Evolutionary conservation across 2,888 invertebrate genomes (phyloP).

Genomic region (Cryptocheilus praepositus): DNA sequence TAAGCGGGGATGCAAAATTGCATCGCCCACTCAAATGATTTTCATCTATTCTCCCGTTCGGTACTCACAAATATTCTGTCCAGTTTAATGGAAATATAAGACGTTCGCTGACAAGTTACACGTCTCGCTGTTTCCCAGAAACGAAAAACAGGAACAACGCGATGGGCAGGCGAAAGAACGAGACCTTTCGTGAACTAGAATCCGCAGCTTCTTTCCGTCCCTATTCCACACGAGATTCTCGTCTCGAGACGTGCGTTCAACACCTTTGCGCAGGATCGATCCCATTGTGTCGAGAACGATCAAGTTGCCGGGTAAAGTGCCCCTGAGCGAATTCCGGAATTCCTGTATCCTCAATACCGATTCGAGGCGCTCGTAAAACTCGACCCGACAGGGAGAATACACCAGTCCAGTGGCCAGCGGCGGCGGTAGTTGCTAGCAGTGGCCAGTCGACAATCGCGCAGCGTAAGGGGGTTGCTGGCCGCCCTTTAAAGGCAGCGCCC

Average conservation of each 20-base stretch:
- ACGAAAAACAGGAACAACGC: too few relatives aligned
- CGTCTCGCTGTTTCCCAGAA: too few relatives aligned
- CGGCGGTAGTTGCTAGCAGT: not conserved
- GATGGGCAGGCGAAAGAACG: too few relatives aligned
- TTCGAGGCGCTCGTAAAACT: constrained; percentile 10
- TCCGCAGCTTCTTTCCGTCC: too few relatives aligned
- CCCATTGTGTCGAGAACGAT: constrained; percentile 10
- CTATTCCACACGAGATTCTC: not conserved
- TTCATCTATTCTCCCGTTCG: too few relatives aligned
- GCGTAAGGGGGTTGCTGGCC: constrained; percentile 11
- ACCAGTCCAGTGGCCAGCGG: not conserved
- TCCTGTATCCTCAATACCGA: constrained; percentile 9
- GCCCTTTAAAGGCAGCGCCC: constrained; percentile 36
- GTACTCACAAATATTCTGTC: too few relatives aligned
- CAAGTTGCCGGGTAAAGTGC: constrained; percentile 4
- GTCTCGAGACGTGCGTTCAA: constrained; percentile 2
- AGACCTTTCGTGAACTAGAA: too few relatives aligned
- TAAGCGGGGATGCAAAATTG: too few relatives aligned
- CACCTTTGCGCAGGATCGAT: constrained; percentile 6
- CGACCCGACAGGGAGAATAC: constrained; percentile 3
- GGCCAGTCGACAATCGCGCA: constrained; percentile 1
- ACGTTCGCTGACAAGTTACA: too few relatives aligned
- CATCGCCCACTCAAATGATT: too few relatives aligned
- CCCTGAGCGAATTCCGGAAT: constrained; percentile 11
- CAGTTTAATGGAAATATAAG: too few relatives aligned